These are phyloP conservation scores for Scaptodrosophila lebanonensis DNA, from an alignment of 1,140 invertebrate genomes.

Conservation along the genomic window DNA sequence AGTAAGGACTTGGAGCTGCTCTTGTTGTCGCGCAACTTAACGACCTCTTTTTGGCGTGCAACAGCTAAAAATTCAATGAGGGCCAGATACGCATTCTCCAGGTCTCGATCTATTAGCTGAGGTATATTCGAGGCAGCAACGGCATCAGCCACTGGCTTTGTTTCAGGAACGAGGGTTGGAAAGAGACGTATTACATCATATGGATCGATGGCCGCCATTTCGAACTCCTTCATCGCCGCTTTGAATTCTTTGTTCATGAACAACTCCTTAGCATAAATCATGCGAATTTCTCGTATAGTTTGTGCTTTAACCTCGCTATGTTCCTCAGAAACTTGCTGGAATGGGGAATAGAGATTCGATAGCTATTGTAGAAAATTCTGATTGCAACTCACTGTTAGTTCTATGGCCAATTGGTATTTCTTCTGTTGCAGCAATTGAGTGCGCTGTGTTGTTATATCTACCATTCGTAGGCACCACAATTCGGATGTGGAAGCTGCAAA, in stretches of 20 bases:
- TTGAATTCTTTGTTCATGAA: slow-evolving; percentile 92
- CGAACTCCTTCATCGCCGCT: slow-evolving; percentile 94
- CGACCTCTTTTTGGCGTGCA: slow-evolving; percentile 80
- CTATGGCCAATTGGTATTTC: slow-evolving; percentile 95
- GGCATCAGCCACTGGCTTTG: slow-evolving; percentile 77
- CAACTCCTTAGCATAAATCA: slow-evolving; percentile 91
- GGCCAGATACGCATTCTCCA: slow-evolving; percentile 92
- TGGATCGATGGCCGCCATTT: slow-evolving; percentile 92
- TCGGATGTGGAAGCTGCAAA: slow-evolving; percentile 91
- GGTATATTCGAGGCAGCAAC: slow-evolving; percentile 78
- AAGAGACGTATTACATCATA: slow-evolving; percentile 96
- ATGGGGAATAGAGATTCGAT: no score
- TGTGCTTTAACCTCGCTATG: slow-evolving; percentile 87
- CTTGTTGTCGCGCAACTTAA: slow-evolving; percentile 59
- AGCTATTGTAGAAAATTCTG: not conserved
- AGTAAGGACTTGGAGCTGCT: slow-evolving; percentile 81
- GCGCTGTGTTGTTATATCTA: slow-evolving; percentile 89
- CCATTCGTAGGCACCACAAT: slow-evolving; percentile 89
- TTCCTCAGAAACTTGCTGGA: slow-evolving; percentile 89
- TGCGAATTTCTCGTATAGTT: slow-evolving; percentile 92
- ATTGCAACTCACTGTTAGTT: slow-evolving; percentile 86
- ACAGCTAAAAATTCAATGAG: slow-evolving; percentile 93
- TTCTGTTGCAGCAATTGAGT: slow-evolving; percentile 89
- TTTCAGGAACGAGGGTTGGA: slow-evolving; percentile 87
- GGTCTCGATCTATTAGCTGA: slow-evolving; percentile 87